Evolutionary conservation across 2,797 vertebrate genomes (phyloP).

Genomic region (Smutsia temminckii): DNA sequence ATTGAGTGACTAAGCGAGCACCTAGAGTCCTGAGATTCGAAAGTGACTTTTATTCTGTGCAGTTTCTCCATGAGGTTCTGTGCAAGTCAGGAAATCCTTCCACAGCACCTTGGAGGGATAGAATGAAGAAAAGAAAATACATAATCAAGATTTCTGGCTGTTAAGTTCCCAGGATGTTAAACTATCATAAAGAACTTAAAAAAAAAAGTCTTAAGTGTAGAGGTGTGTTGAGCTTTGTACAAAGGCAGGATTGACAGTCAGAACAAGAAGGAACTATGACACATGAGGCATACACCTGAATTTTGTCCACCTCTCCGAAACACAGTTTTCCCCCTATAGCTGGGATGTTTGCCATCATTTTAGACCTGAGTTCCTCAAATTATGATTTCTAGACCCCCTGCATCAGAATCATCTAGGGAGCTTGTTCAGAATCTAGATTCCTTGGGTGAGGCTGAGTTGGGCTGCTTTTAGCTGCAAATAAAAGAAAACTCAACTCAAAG

Average conservation of each 20-base stretch:
- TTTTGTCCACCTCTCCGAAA: not conserved
- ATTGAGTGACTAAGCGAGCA: not conserved
- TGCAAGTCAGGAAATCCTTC: conserved; percentile 20
- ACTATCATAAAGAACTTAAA: not conserved
- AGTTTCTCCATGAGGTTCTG: conserved; percentile 2
- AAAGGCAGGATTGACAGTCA: not conserved
- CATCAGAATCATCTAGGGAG: not conserved
- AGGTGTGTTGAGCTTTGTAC: not conserved
- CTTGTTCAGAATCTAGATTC: conserved; percentile 9
- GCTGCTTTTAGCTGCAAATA: conserved; percentile 15
- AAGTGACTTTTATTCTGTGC: not conserved
- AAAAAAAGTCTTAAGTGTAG: not conserved
- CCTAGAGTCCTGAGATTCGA: not conserved
- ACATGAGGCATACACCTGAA: not conserved
- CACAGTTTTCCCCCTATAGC: not conserved
- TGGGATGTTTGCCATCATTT: not conserved
- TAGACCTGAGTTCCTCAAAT: conserved; percentile 29
- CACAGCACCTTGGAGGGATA: not conserved
- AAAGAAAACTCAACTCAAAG: not conserved
- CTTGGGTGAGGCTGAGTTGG: not conserved
- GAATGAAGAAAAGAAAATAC: not conserved
- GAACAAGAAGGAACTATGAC: not conserved
- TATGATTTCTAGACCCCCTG: not conserved
- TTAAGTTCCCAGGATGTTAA: not conserved
- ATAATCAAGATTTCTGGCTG: conserved; percentile 13